Evolutionary conservation across 2,113 vertebrate genomes (phyloP).

Genomic region (Acanthochromis polyacanthus): DNA sequence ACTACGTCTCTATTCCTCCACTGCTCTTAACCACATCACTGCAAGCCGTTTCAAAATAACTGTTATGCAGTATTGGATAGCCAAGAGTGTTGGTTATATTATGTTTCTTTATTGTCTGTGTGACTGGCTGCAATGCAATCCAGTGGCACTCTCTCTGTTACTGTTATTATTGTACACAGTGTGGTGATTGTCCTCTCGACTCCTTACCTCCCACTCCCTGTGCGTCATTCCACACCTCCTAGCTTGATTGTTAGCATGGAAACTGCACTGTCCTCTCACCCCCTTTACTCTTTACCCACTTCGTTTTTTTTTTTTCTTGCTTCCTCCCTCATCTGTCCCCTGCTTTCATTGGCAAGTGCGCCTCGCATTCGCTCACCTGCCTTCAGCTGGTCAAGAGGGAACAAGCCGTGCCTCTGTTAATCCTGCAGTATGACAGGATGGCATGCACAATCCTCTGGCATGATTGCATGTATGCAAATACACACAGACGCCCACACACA

Average conservation of each 20-base stretch:
- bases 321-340: background rate
- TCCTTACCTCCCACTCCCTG: conserved; percentile 20
- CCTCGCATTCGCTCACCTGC: conserved; percentile 52
- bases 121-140: conserved; percentile 14
- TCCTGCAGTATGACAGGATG: conserved; percentile 65
- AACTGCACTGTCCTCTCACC: conserved; percentile 27
- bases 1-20: conserved; percentile 23
- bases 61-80: conserved; percentile 16
- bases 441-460: conserved; percentile 47
- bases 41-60: conserved; percentile 9
- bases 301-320: background rate
- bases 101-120: conserved; percentile 18
- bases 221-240: conserved; percentile 60
- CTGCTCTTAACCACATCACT: conserved; percentile 11
- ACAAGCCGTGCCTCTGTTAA: conserved; percentile 63
- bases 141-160: background rate
- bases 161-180: conserved; percentile 47
- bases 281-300: background rate
- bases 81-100: conserved; percentile 1
- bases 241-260: conserved; percentile 27
- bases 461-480: conserved; percentile 48
- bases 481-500: conserved; percentile 17
- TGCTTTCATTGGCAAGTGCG: conserved; percentile 6
- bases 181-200: conserved; percentile 23
- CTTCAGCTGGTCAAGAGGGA: conserved; percentile 54